Conservation (phyloP, 2,113 vertebrate genomes). For the Peucedramus taeniatus region DNA sequence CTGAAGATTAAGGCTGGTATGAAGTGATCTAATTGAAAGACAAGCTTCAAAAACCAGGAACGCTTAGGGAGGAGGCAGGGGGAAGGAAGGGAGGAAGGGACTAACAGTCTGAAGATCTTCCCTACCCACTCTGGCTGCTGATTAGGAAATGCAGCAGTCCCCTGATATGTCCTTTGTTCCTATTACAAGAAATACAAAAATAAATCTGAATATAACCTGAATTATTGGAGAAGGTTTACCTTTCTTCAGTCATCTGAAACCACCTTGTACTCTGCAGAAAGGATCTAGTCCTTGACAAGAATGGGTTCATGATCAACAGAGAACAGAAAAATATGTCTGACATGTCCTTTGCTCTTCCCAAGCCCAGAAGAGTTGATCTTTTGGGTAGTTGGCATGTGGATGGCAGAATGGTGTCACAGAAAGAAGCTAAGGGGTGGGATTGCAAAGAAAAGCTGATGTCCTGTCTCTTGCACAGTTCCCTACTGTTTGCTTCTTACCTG, state of each 20-base stretch:
- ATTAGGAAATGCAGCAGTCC: not conserved
- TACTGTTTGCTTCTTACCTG: not conserved
- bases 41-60: not conserved
- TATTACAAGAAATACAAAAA: not conserved
- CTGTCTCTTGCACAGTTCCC: not conserved
- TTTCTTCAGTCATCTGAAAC: not conserved
- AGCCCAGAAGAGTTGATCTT: not conserved
- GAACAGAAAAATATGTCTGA: not conserved
- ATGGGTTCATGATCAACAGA: not conserved
- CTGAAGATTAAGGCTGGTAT: slow-evolving; percentile 41
- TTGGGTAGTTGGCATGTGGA: not conserved
- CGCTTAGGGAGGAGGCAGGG: not conserved
- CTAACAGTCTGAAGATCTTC: not conserved
- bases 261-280: not conserved
- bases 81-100: not conserved
- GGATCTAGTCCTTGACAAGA: not conserved
- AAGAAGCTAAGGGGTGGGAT: not conserved
- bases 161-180: not conserved
- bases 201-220: not conserved
- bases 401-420: not conserved
- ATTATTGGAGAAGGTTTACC: not conserved
- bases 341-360: not conserved
- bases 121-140: not conserved
- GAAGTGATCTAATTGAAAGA: slow-evolving; percentile 35
- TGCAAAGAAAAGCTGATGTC: not conserved